Percentiles rank a stretch among this genome's conserved stretches.
phyloP scores from a whole-genome alignment of 2,797 vertebrate genomes.

The Otolemur crassicaudatus region DNA sequence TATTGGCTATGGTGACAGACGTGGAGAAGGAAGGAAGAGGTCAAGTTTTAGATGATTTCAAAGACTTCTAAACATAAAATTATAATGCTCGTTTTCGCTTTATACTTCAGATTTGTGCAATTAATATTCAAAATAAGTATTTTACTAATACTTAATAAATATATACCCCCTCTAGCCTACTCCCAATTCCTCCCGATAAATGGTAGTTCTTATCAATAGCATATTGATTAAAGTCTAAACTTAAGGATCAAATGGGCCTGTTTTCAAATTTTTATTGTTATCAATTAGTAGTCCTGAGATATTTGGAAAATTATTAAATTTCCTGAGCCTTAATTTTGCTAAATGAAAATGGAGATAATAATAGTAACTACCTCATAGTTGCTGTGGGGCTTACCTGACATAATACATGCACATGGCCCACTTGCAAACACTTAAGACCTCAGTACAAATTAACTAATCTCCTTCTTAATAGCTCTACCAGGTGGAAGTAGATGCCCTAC shows the following conservation, averaged over 20 bases:
- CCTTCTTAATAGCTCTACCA: background rate
- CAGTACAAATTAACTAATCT: background rate
- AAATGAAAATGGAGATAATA: background rate
- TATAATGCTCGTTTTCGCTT: background rate
- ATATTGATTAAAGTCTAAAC: background rate
- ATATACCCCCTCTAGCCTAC: background rate
- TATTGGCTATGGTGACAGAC: too few species aligned
- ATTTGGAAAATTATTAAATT: constrained; percentile 15
- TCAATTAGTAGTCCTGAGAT: background rate
- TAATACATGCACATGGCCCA: background rate
- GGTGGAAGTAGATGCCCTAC: background rate
- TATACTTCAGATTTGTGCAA: background rate
- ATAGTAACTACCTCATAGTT: background rate
- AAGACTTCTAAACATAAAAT: background rate
- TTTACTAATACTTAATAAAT: background rate
- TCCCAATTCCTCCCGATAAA: background rate
- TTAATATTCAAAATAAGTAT: background rate
- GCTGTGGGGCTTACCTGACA: background rate
- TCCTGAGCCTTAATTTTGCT: background rate
- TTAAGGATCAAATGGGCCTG: background rate
- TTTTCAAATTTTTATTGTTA: background rate
- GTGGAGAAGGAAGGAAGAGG: background rate
- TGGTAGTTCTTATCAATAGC: background rate
- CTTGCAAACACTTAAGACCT: background rate
- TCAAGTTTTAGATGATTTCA: background rate